Evolutionary conservation across 2,113 vertebrate genomes (phyloP), one percentile per base, ranked within the genome.

Genomic region (Myrmecophaga tridactyla): DNA sequence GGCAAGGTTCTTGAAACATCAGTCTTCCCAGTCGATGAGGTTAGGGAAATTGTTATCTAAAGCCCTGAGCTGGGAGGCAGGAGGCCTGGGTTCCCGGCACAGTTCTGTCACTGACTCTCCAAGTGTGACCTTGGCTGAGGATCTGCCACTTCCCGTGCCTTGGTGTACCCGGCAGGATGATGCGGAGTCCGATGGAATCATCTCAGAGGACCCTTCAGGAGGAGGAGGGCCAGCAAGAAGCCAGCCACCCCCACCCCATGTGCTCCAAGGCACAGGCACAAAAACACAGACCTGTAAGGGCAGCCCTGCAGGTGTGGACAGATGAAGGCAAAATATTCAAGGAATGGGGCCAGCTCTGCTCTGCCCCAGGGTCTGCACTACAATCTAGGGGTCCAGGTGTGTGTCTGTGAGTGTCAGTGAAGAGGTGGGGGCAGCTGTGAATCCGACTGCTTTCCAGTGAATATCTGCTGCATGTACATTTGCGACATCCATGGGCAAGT

Each of bases 31-130:
- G 10, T 58, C 5, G n/a, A 51, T 11, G 31, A 20, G n/a, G 41
- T 2, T 1, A 83, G 63, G 58, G 56, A 63, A 25, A 10, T 1
- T 15, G 12, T 48, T 27, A 43, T 75, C 81, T 34, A 39, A 62
- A 89, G 82, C 62, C 69, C 70, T 80, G 27, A 58, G 43, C 31
- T 58, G 51, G 51, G 20, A 89, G 70, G 46, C 93, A 87, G 63
- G 56, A 46, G 58, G 10, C 31, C 72, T 86, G 43, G 65, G 70
- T 67, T 86, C 78, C 73, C 15, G 23, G 72, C 51, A 39, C 31
- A 21, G 41, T 27, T 53, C 60, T 20, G 56, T 36, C 78, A 27
- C 41, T 4, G 9, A 43, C 69, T 72, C 10, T 3, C 43, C n/a
- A 20, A 34, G 27, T 39, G 41, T 88, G 85, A 72, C 51, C 43